Evolutionary conservation across 1,140 invertebrate genomes (phyloP), one percentile per base, ranked within the genome.

Genomic region (Camponotus floridanus): DNA sequence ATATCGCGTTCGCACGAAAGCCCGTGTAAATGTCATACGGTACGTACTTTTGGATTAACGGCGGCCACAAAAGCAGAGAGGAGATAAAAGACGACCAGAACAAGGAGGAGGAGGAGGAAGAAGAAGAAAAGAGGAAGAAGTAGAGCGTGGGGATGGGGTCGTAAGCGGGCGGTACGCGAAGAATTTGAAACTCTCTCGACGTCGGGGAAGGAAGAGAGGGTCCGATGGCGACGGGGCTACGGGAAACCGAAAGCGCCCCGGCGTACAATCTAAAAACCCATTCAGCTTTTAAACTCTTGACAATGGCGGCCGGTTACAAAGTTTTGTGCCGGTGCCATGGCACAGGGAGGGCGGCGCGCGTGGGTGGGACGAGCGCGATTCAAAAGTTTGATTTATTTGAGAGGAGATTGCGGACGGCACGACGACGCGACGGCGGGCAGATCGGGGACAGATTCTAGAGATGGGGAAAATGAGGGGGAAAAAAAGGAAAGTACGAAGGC

Each of bases 321-420:
- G 92, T 94, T 94, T 94, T 91, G 79, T 91, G 78, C 68, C 76
- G 79, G 55, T 81, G 67, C 59, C 26, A 55, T 7, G 68, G 57
- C 11, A 59, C 9, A 18, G 55, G 45, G 64, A 67, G 33, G 84
- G 74, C 57, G 86, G 76, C 57, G 74, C 68, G 80, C 88, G 74
- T 78, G 65, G 85, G 90, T 21, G 73, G 62, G 79, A 73, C 67
- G 73, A 61, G 76, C 88, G 87, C 91, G 92, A 94, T 94, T 94
- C 92, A 93, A 94, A 95, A 94, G 94, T 95, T 94, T 95, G 94
- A 95, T 95, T 94, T 94, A 95, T 95, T 95, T 95, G 93, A 93
- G 92, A 92, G 92, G 87, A 95, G 93, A 95, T 95, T 95, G 92
- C 91, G 91, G 86, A 86, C 87, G 92, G 91, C 92, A 92, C 86